A percentile compares a stretch with the other conserved stretches of the same genome.
These are phyloP conservation scores for Theristus sp. DNA, from an alignment of 2,888 invertebrate genomes.

Conservation along the genomic window DNA sequence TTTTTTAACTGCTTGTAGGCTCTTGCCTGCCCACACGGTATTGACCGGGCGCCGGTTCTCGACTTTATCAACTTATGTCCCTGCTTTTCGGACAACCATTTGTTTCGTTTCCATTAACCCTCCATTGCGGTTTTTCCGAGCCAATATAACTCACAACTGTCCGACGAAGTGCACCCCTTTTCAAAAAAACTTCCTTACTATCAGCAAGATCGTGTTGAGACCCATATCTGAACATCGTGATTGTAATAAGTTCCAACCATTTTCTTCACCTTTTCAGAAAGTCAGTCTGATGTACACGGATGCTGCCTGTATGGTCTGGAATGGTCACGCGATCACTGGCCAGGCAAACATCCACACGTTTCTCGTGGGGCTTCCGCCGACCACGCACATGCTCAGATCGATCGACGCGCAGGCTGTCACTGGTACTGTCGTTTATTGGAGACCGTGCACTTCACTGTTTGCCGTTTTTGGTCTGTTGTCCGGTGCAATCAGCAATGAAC, in stretches of 20 bases:
- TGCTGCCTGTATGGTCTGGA: slow-evolving; percentile 68
- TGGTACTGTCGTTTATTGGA: slow-evolving; percentile 31
- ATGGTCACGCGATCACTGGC: slow-evolving; percentile 65
- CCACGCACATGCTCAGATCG: slow-evolving; percentile 54
- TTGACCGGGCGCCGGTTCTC: no score
- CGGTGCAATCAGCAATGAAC: neutral
- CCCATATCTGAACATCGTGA: no score
- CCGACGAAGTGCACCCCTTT: no score
- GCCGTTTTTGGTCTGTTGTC: neutral
- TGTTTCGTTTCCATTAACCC: no score
- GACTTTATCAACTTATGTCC: no score
- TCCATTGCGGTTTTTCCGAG: no score
- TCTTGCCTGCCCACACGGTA: no score
- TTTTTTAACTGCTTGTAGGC: neutral
- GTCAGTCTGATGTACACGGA: slow-evolving; percentile 62
- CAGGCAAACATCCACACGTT: slow-evolving; percentile 66
- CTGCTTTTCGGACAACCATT: no score
- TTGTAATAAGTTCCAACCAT: neutral
- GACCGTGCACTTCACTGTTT: no score
- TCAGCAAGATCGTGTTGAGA: no score
- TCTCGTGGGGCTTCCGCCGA: slow-evolving; percentile 57
- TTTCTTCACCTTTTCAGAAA: slow-evolving; percentile 20
- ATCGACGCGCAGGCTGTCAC: slow-evolving; percentile 69
- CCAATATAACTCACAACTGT: no score
- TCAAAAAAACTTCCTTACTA: no score